Conservation (phyloP, 2,113 vertebrate genomes). For the Ammospiza nelsoni region DNA sequence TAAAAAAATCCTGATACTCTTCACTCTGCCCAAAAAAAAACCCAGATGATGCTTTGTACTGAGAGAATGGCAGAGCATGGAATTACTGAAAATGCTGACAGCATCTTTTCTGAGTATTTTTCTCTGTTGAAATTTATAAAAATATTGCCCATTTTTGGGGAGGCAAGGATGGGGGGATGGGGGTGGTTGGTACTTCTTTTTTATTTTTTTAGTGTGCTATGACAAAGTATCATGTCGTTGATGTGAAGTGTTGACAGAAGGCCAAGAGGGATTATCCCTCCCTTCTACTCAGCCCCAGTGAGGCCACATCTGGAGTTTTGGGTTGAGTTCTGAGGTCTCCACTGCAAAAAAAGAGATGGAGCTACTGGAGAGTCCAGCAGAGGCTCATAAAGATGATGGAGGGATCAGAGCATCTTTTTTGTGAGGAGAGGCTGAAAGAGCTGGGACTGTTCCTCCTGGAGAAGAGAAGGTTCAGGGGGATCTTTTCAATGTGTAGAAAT, state of each 20-base stretch:
- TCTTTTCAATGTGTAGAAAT: neutral
- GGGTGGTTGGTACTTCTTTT: neutral
- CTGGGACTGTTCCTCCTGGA: neutral
- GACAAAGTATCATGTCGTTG: accelerated
- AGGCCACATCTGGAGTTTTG: neutral
- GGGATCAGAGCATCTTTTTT: neutral
- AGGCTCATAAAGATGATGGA: neutral
- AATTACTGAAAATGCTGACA: neutral
- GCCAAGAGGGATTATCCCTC: neutral
- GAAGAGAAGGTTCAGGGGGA: neutral
- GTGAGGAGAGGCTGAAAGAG: neutral
- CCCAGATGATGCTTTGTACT: neutral
- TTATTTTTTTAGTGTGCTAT: neutral
- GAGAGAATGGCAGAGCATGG: neutral
- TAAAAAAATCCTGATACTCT: neutral
- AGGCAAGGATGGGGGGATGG: no score
- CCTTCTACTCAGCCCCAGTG: neutral
- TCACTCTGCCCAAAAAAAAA: accelerated
- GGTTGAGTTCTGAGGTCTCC: neutral
- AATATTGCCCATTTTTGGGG: neutral
- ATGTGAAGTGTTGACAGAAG: neutral
- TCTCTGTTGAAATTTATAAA: neutral
- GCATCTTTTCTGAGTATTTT: neutral
- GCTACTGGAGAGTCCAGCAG: neutral
- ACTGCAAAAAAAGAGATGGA: neutral